A percentile compares a stretch with the other conserved stretches of the same genome.
These are phyloP conservation scores for Agrotis segetum DNA, from an alignment of 2,888 invertebrate species.

Conservation along the genomic window DNA sequence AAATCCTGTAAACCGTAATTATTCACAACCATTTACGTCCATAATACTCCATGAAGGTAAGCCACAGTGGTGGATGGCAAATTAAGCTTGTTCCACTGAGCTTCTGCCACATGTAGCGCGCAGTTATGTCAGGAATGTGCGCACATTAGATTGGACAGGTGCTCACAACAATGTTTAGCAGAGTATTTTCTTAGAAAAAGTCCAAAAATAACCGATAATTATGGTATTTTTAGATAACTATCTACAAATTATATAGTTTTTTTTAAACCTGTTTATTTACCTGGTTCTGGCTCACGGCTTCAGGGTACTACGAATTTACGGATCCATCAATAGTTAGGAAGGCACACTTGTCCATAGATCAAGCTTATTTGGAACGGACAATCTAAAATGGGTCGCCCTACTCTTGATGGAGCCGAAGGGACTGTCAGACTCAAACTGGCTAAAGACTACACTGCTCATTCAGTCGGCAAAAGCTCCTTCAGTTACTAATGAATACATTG, in stretches of 20 bases:
- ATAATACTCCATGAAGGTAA: slow-evolving; percentile 10
- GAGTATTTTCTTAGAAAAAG: not conserved
- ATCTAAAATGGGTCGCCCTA: too few species aligned
- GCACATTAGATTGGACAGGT: slow-evolving; percentile 72
- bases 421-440: too few species aligned
- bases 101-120: slow-evolving; percentile 62
- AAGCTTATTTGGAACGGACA: too few species aligned
- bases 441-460: too few species aligned
- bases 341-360: not conserved
- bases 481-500: too few species aligned
- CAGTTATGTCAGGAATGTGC: slow-evolving; percentile 82
- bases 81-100: slow-evolving; percentile 64
- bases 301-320: not conserved
- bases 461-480: too few species aligned
- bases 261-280: not conserved
- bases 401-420: too few species aligned
- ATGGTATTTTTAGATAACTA: not conserved
- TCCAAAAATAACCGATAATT: not conserved
- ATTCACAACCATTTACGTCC: not conserved
- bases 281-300: not conserved
- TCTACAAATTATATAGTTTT: too few species aligned
- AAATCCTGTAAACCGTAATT: not conserved
- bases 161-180: slow-evolving; percentile 29
- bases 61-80: slow-evolving; percentile 41
- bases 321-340: not conserved